Conservation (phyloP, 2,113 vertebrate species). For the Canis aureus region DNA sequence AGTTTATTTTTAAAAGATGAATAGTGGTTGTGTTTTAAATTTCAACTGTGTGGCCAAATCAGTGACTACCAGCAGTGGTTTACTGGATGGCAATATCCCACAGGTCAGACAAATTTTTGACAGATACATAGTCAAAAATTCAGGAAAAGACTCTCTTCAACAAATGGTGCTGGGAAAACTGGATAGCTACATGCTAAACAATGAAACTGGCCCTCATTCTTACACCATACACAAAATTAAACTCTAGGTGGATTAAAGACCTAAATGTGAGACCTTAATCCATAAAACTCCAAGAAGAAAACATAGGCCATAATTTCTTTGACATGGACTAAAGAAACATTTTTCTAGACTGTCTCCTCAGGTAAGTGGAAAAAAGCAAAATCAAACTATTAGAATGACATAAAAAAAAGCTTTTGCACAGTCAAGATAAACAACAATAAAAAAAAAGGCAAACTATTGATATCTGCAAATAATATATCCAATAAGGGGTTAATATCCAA, state of each 20-base stretch:
- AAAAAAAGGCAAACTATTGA: background rate
- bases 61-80: background rate
- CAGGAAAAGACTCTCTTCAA: background rate
- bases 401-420: background rate
- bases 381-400: background rate
- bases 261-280: background rate
- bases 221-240: background rate
- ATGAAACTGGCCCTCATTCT: background rate
- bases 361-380: background rate
- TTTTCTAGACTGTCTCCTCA: background rate
- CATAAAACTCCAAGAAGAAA: background rate
- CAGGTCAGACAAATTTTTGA: slow-evolving; percentile 12
- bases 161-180: background rate
- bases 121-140: background rate
- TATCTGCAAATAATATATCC: background rate
- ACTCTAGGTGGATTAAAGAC: background rate
- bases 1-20: slow-evolving; percentile 4
- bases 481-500: background rate
- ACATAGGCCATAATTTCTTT: background rate
- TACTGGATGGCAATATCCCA: background rate
- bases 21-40: background rate
- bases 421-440: background rate
- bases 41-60: background rate
- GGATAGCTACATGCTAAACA: background rate
- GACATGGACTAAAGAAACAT: background rate